Evolutionary conservation across 2,113 vertebrate species (phyloP).

Genomic region (Mormyrus lacerda): DNA sequence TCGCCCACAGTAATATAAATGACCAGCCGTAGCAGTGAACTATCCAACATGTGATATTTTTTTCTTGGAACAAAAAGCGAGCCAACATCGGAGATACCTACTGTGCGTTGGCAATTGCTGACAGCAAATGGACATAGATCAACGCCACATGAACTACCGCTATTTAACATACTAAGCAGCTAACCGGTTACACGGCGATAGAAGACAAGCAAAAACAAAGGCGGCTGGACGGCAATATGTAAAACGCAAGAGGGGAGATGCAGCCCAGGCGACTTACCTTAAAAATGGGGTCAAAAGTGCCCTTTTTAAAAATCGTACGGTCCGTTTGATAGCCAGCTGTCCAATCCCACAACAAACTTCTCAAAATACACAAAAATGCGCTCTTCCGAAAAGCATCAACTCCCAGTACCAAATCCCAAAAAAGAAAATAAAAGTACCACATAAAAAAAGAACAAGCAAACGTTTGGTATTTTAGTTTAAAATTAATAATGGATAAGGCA

Average conservation of each 20-base stretch:
- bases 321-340: background rate
- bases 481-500: background rate
- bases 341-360: background rate
- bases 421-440: background rate
- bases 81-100: background rate
- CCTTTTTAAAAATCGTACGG: background rate
- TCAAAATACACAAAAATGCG: background rate
- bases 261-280: slow-evolving; percentile 1
- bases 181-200: background rate
- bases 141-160: background rate
- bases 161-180: background rate
- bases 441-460: background rate
- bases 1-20: background rate
- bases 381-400: background rate
- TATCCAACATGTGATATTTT: background rate
- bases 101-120: background rate
- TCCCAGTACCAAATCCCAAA: background rate
- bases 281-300: slow-evolving; percentile 1
- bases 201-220: background rate
- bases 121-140: background rate
- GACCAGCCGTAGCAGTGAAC: background rate
- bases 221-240: background rate
- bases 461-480: slow-evolving; percentile 47
- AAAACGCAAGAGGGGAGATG: background rate
- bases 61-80: background rate